A percentile compares a stretch with the other conserved stretches of the same genome.
Evolutionary conservation across 2,888 invertebrate genomes (phyloP).

Genomic region (Poecilus cupreus): DNA sequence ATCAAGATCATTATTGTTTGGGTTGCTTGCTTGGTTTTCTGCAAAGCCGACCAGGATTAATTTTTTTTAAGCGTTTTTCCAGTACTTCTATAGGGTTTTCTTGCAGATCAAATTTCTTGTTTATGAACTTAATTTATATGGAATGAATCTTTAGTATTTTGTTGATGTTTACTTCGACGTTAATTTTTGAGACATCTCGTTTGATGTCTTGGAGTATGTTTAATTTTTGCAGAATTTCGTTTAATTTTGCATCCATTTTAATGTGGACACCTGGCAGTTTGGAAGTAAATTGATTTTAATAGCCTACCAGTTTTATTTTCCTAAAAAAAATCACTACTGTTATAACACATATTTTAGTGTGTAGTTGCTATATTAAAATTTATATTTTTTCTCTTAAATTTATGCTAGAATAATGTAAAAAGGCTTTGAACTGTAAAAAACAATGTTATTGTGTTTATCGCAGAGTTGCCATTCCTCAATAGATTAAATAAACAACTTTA

Average conservation of each 20-base stretch:
- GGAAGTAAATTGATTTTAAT: neutral
- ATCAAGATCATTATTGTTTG: too few relatives aligned
- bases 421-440: neutral
- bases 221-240: neutral
- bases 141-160: too few relatives aligned
- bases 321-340: neutral
- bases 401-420: neutral
- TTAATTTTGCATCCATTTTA: neutral
- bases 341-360: neutral
- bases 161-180: neutral
- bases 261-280: neutral
- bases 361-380: neutral
- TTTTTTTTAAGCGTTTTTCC: too few relatives aligned
- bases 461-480: neutral
- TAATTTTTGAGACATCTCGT: neutral
- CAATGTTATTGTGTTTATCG: neutral
- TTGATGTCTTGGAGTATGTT: neutral
- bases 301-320: neutral
- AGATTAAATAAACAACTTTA: too few relatives aligned
- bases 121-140: too few relatives aligned
- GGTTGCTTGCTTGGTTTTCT: too few relatives aligned
- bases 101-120: too few relatives aligned
- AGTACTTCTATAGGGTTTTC: too few relatives aligned
- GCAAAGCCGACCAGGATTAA: too few relatives aligned
- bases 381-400: neutral